These are phyloP conservation scores for Trachemys scripta DNA, from an alignment of 2,113 vertebrate genomes.

Conservation along the genomic window DNA sequence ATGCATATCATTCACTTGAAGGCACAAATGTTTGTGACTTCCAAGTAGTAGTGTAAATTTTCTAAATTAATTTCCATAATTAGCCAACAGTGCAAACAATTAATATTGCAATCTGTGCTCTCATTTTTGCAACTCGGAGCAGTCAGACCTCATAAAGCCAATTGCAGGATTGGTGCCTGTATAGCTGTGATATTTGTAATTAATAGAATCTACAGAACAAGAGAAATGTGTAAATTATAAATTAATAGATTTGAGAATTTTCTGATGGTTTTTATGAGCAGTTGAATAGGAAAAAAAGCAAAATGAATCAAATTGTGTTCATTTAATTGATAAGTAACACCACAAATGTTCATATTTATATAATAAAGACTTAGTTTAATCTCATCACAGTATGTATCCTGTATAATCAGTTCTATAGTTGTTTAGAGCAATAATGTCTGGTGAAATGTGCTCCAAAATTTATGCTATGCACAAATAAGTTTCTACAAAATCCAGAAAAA, in stretches of 20 bases:
- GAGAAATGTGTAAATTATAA: too few relatives aligned
- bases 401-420: neutral
- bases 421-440: neutral
- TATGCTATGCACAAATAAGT: too few relatives aligned
- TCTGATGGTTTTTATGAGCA: too few relatives aligned
- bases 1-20: neutral
- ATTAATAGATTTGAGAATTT: too few relatives aligned
- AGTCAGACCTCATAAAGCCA: neutral
- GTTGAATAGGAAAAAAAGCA: too few relatives aligned
- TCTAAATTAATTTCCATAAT: neutral
- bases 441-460: neutral
- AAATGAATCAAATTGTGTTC: too few relatives aligned
- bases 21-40: neutral
- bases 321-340: neutral
- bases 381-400: neutral
- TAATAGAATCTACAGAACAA: too few relatives aligned
- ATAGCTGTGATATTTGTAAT: neutral
- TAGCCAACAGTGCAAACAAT: neutral
- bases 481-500: too few relatives aligned
- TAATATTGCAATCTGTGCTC: neutral
- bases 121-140: neutral
- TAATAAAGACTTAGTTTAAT: neutral
- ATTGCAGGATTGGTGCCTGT: neutral
- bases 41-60: neutral
- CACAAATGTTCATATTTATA: neutral